These are phyloP conservation scores for Patella caerulea DNA, from an alignment of 2,888 invertebrate genomes.

Conservation along the genomic window DNA sequence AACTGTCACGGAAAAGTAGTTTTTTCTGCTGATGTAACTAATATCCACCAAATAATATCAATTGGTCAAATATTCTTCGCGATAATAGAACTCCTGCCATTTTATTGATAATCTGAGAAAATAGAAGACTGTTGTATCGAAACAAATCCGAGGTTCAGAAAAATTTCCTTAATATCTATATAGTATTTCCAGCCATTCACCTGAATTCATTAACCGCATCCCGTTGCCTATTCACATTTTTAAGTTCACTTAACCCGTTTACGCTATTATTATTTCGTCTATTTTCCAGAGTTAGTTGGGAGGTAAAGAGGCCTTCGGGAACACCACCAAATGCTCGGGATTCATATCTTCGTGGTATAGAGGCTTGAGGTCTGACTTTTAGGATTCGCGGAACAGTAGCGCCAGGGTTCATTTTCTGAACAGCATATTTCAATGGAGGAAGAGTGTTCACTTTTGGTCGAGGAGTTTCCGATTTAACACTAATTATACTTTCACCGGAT, in stretches of 20 bases:
- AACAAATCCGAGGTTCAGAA: too few species aligned
- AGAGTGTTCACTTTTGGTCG: not conserved
- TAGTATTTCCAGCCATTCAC: too few species aligned
- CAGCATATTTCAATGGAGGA: slow-evolving; percentile 19
- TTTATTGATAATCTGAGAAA: too few species aligned
- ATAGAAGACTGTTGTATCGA: too few species aligned
- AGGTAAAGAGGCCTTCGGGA: not conserved
- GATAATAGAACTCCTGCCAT: too few species aligned
- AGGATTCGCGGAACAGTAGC: slow-evolving; percentile 3
- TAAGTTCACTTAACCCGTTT: slow-evolving; percentile 3
- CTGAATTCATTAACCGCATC: too few species aligned
- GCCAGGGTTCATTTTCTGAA: slow-evolving; percentile 8
- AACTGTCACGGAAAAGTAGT: too few species aligned
- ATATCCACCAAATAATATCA: too few species aligned
- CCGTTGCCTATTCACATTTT: not conserved
- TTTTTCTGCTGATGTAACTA: too few species aligned
- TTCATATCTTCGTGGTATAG: slow-evolving; percentile 15
- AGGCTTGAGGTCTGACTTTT: not conserved
- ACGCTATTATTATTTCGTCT: not conserved
- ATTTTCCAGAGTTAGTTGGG: not conserved
- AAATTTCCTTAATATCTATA: too few species aligned
- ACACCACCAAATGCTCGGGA: not conserved
- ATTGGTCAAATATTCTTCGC: too few species aligned
- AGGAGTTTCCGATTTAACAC: not conserved
- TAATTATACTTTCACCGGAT: not conserved